A percentile compares a stretch with the other conserved stretches of the same genome.
Evolutionary conservation across 2,113 vertebrate species (phyloP).

Genomic region (Paracanthobrama guichenoti): DNA sequence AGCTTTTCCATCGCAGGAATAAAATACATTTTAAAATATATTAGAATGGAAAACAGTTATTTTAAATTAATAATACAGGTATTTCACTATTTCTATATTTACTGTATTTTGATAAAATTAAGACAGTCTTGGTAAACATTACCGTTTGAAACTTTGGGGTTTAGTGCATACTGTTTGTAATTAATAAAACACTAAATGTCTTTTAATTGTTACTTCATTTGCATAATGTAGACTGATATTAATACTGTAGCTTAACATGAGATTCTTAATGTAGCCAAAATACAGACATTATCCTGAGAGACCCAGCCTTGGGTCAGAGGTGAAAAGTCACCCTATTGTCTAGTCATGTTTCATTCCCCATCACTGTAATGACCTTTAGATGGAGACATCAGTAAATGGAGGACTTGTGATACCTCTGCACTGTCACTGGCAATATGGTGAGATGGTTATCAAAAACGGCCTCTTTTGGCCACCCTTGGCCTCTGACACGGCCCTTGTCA

Average conservation of each 20-base stretch:
- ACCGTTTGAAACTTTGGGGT: too few species aligned
- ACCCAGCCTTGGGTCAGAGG: constrained; percentile 51
- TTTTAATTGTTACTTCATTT: not conserved
- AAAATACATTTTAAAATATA: not conserved
- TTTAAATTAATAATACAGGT: not conserved
- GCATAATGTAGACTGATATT: not conserved
- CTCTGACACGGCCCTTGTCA: constrained; percentile 76
- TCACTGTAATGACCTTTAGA: constrained; percentile 83
- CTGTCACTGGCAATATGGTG: constrained; percentile 79
- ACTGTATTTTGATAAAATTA: not conserved
- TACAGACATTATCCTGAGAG: constrained; percentile 36
- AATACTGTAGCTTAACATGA: not conserved
- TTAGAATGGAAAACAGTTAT: not conserved
- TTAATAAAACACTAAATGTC: not conserved
- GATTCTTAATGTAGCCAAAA: constrained; percentile 23
- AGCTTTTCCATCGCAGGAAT: not conserved
- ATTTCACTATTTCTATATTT: not conserved
- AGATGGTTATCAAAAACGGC: constrained; percentile 83
- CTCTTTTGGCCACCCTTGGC: constrained; percentile 75
- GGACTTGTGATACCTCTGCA: constrained; percentile 73
- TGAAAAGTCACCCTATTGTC: constrained; percentile 55
- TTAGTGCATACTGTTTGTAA: not conserved
- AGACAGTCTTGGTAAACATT: not conserved
- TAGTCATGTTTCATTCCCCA: constrained; percentile 62
- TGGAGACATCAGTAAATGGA: constrained; percentile 78